Base-by-base conservation (phyloP, 1,140 invertebrate species). In the Spodoptera litura region DNA sequence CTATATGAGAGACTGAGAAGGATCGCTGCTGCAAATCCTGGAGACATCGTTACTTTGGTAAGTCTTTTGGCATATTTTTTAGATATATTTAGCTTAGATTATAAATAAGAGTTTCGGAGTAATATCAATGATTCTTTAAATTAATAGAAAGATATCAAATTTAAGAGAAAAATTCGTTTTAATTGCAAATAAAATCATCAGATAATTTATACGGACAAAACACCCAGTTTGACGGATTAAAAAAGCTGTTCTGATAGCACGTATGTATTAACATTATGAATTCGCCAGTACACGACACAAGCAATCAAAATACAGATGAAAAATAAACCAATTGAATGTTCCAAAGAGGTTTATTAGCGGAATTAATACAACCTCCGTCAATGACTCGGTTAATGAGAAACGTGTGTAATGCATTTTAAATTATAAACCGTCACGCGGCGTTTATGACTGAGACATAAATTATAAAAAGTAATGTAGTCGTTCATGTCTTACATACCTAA, bases 1-100 rank as follows among this genome's bases (percentile, higher is more conserved):
- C 91, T 98, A 56, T 97, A 97, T 83, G 96, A 96, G 78, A 95
- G 96, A 82, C 79, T 95, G 75, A 92, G 94, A 78, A 95, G 96
- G 74, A 95, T 96, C 80, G 95, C 96, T 27, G 95, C 94, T 20
- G 92, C 95, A 44, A 95, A 95, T 84, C 95, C 95, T 2, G 95
- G 95, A 64, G 96, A 96, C 89, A 96, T 96, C 81, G 95, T 96
- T 49, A 96, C 96, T 77, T 94, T 96, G 96, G 96, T 97, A 90
- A 96, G 96, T 96, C 58, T 86, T 81, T 74, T 84, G 85, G 78
- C 35, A 78, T 79, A 6, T 51, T 61, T 72, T 27, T 20, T 1
- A 20, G 0, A 20, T 20, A 20, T 20, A 20, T 20, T 20, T 20
- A 20, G 20, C 20, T 20, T 20, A 20, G 20, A 20, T 20, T 20